Base-by-base conservation (phyloP, 2,797 vertebrate genomes). In the Gadopsis bispinosus region DNA sequence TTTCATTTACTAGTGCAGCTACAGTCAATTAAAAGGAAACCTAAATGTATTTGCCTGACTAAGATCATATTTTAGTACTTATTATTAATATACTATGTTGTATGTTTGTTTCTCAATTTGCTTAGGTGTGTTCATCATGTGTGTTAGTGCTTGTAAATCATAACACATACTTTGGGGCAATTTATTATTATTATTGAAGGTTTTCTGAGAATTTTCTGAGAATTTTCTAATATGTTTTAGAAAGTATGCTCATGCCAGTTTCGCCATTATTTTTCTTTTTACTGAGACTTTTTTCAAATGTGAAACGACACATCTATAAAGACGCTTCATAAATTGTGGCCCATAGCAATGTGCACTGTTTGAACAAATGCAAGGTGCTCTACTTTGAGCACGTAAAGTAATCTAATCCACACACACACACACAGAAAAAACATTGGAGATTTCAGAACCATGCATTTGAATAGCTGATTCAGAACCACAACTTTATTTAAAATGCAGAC, bases 401-500 rank as follows among this genome's bases (percentile, higher is more conserved):
- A 48, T 50, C 58, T 45, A 26, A 26, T 26, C 26, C 26, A 26
- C 26, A 26, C 26, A 26, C 26, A 26, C 26, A 26, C 26, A 26
- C 26, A 26, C 26, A 26, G 26, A 26, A 37, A 39, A 58, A 29
- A 19, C 4, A 1, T 5, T 37, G 50, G 53, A 69, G 41, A 72
- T 70, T 70, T 66, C 41, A 60, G 50, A 72, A 60, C 19, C 53
- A 22, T 51, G 53, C 13, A 59, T 77, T 72, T 69, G 41, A 84
- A 75, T 14, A 48, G 45, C 31, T 68, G 5, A 79, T 65, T 70
- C 73, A 77, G 31, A 59, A 22, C 53, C 72, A 77, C 75, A 70
- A 31, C 56, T 43, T 64, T 62, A 63, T 65, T 75, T 55, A 58
- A 83, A 79, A 85, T 39, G 50, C 70, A 77, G 72, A 81, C 69